Conservation (phyloP, 2,888 invertebrate genomes). For the Diadegma fenestrale region DNA sequence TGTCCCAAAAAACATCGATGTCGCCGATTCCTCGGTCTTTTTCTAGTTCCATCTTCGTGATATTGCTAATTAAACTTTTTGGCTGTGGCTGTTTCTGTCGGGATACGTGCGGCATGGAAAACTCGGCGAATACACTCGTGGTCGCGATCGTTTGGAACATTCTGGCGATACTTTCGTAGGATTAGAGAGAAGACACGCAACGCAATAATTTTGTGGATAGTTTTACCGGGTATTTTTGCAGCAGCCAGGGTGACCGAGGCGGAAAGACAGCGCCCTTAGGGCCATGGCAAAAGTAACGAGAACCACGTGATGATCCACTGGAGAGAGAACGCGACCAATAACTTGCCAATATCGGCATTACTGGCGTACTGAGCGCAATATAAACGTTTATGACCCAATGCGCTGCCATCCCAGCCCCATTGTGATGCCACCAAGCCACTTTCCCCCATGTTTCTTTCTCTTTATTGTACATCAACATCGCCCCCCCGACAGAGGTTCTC, state of each 20-base stretch:
- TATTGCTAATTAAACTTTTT: constrained; percentile 82
- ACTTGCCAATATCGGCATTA: constrained; percentile 84
- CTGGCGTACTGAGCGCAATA: constrained; percentile 83
- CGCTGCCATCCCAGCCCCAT: constrained; percentile 76
- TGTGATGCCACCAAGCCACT: constrained; percentile 66
- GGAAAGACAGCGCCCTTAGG: constrained; percentile 68
- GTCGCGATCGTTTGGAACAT: constrained; percentile 15
- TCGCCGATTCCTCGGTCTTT: constrained; percentile 61
- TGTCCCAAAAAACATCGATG: constrained; percentile 66
- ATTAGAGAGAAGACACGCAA: constrained; percentile 76
- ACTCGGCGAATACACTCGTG: constrained; percentile 35
- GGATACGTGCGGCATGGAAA: constrained; percentile 23
- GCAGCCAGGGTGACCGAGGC: constrained; percentile 65
- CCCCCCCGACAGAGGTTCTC: constrained; percentile 74
- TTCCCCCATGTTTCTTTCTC: constrained; percentile 22
- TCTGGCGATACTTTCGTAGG: constrained; percentile 75
- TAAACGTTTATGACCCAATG: constrained; percentile 84
- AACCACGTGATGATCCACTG: constrained; percentile 53
- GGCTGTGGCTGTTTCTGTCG: constrained; percentile 30
- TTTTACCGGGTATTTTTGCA: constrained; percentile 50
- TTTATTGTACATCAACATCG: constrained; percentile 63
- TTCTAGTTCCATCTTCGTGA: constrained; percentile 60
- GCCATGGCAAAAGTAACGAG: constrained; percentile 57
- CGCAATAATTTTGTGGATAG: constrained; percentile 43
- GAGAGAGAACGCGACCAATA: constrained; percentile 79